Percentiles rank a stretch among this genome's conserved stretches.
Evolutionary conservation across 2,113 vertebrate species (phyloP).

Genomic region (Oncorhynchus kisutch): DNA sequence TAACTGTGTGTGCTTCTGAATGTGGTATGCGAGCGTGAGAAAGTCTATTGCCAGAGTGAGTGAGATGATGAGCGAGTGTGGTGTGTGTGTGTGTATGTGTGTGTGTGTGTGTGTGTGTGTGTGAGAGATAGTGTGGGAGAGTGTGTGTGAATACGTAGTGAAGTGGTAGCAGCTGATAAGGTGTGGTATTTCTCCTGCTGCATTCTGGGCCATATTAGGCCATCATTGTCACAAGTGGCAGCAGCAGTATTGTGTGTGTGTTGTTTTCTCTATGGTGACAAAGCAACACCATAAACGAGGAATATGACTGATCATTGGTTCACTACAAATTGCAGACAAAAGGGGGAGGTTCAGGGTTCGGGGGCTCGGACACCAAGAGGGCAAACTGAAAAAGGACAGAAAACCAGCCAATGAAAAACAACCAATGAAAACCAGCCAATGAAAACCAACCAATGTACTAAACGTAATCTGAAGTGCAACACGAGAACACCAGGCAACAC

Average conservation of each 20-base stretch:
- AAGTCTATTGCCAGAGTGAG: no score
- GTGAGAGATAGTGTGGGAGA: neutral
- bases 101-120: neutral
- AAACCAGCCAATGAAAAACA: constrained; percentile 24
- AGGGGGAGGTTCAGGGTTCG: neutral
- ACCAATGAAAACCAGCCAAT: no score
- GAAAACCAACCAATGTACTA: constrained; percentile 21
- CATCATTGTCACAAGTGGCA: constrained; percentile 7
- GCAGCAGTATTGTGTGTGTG: neutral
- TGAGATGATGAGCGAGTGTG: no score
- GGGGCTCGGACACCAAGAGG: constrained; percentile 11
- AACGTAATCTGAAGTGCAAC: neutral
- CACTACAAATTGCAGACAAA: constrained; percentile 71
- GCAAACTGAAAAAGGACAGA: constrained; percentile 40
- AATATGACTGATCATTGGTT: constrained; percentile 51
- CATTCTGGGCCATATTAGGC: constrained; percentile 36
- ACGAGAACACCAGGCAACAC: constrained; percentile 35
- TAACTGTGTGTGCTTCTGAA: no score
- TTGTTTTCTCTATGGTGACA: neutral
- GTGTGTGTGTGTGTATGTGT: neutral
- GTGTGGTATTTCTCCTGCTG: constrained; percentile 11
- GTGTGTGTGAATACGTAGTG: neutral
- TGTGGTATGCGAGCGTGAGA: no score
- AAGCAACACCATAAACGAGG: neutral
- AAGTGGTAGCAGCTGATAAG: constrained; percentile 20